These are phyloP conservation scores for Bellardia bayeri DNA, from an alignment of 2,888 invertebrate genomes.

Conservation along the genomic window DNA sequence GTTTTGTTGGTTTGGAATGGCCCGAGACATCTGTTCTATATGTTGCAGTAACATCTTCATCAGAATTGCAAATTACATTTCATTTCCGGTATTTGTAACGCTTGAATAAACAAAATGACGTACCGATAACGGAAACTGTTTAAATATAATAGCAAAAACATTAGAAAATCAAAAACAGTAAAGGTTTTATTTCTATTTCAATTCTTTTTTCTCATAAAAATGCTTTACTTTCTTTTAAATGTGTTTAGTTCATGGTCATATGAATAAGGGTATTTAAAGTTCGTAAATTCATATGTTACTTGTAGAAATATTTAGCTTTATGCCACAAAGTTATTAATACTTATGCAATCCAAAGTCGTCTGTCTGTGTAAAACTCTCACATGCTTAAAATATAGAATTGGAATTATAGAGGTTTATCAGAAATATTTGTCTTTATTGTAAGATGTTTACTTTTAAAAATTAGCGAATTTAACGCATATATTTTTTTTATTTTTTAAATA, in stretches of 20 bases:
- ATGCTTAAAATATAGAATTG: too few species aligned
- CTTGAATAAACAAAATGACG: slow-evolving; percentile 81
- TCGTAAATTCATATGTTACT: too few species aligned
- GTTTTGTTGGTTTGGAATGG: not conserved
- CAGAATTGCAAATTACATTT: slow-evolving; percentile 83
- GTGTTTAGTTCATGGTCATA: not conserved
- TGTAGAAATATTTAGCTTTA: too few species aligned
- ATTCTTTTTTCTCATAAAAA: not conserved
- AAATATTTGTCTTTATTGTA: too few species aligned
- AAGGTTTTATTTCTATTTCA: slow-evolving; percentile 17
- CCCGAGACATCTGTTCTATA: slow-evolving; percentile 11
- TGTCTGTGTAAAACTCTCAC: too few species aligned
- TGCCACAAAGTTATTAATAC: too few species aligned
- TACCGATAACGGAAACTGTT: slow-evolving; percentile 72
- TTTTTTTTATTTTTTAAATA: too few species aligned
- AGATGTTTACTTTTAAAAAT: too few species aligned
- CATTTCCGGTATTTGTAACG: slow-evolving; percentile 82
- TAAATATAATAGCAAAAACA: slow-evolving; percentile 59
- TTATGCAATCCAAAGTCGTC: too few species aligned
- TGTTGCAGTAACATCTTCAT: slow-evolving; percentile 69
- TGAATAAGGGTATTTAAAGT: too few species aligned
- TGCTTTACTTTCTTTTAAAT: slow-evolving; percentile 1
- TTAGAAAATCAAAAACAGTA: slow-evolving; percentile 44
- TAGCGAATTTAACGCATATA: too few species aligned
- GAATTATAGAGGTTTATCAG: too few species aligned